These are phyloP conservation scores for Perizoma flavofasciatum DNA, from an alignment of 2,888 invertebrate species.

Conservation along the genomic window DNA sequence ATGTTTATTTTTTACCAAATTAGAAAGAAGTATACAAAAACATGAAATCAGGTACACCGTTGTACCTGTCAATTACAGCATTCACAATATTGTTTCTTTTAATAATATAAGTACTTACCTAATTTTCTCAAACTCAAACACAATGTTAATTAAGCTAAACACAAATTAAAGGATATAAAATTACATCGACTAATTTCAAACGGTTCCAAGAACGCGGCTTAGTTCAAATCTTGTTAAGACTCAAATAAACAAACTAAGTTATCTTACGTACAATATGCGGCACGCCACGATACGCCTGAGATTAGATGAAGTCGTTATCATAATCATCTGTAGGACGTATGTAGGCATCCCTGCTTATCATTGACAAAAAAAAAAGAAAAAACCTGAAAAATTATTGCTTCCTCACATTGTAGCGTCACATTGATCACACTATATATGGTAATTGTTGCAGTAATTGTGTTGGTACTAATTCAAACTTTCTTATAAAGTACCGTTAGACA, in stretches of 20 bases:
- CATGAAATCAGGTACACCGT: no score
- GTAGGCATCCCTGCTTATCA: no score
- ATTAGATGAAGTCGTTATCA: not conserved
- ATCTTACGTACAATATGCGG: conserved; percentile 1
- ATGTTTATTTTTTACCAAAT: no score
- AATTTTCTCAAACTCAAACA: not conserved
- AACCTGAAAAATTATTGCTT: no score
- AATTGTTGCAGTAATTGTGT: no score
- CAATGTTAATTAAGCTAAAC: conserved; percentile 23
- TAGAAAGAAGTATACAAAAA: no score
- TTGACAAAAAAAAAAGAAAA: no score
- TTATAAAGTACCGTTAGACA: no score
- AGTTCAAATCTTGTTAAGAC: conserved; percentile 20
- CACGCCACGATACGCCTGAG: not conserved
- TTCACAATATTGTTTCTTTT: conserved; percentile 7
- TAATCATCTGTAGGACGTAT: no score
- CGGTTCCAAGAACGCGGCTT: conserved; percentile 13
- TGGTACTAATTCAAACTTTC: no score
- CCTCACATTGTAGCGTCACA: no score
- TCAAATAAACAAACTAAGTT: conserved; percentile 16
- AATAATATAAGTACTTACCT: conserved; percentile 3
- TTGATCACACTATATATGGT: no score
- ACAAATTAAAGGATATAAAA: conserved; percentile 23
- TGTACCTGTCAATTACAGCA: not conserved
- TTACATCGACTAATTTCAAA: conserved; percentile 21